phyloP scores from a whole-genome alignment of 2,797 vertebrate species.

The Coccyzus lansbergi region DNA sequence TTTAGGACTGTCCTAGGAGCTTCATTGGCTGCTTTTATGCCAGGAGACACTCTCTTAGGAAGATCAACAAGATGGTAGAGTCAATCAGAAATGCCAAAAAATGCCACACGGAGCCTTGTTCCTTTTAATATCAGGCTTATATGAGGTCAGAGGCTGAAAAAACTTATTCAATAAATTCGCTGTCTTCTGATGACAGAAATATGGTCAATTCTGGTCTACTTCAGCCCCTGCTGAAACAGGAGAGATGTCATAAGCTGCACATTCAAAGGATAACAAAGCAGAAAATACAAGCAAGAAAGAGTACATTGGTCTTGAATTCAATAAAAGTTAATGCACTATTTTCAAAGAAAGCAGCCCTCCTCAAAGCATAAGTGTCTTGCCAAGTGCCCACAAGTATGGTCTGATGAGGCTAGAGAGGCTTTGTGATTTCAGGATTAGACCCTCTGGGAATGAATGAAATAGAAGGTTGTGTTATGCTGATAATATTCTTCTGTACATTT shows the following conservation, averaged over 20 bases:
- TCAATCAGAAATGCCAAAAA: neutral
- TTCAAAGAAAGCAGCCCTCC: constrained; percentile 3
- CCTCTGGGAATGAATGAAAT: constrained; percentile 48
- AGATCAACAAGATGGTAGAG: neutral
- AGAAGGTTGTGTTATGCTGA: constrained; percentile 29
- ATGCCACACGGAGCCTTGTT: neutral
- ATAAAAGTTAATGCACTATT: neutral
- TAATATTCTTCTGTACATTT: constrained; percentile 17
- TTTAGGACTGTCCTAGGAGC: neutral
- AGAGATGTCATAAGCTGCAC: neutral
- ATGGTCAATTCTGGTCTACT: neutral
- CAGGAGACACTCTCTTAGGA: neutral
- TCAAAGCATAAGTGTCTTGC: neutral
- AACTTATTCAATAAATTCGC: neutral
- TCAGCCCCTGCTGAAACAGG: neutral
- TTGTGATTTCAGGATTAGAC: constrained; percentile 27
- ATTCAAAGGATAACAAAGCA: neutral
- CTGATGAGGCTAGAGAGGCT: neutral
- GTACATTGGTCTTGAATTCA: neutral
- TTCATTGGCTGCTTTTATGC: neutral
- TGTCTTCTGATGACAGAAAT: neutral
- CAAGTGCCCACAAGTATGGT: neutral
- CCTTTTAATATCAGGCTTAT: neutral
- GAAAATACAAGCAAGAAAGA: neutral
- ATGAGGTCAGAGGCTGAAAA: neutral